A percentile compares a stretch with the other conserved stretches of the same genome.
Conservation (phyloP, 2,113 vertebrate species). For the Odobenus rosmarus region DNA sequence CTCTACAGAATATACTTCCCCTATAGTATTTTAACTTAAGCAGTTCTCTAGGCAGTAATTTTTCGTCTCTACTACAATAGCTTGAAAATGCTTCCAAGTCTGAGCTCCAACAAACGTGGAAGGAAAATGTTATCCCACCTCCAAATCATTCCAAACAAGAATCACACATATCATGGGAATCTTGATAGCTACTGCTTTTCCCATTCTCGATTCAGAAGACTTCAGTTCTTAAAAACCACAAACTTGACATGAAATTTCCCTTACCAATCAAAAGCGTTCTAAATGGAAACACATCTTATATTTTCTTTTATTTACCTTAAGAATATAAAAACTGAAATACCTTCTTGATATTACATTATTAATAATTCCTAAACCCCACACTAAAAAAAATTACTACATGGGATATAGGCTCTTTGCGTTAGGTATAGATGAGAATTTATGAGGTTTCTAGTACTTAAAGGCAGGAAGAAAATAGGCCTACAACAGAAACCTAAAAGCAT, state of each 20-base stretch:
- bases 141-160: conserved; percentile 46
- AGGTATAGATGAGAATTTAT: neutral
- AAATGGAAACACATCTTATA: neutral
- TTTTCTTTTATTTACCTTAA: conserved; percentile 10
- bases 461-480: neutral
- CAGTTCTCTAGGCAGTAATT: neutral
- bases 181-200: conserved; percentile 11
- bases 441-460: neutral
- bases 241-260: neutral
- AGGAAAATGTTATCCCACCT: neutral
- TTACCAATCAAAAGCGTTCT: conserved; percentile 10
- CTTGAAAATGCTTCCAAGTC: conserved; percentile 62
- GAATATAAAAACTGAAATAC: conserved; percentile 36
- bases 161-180: neutral
- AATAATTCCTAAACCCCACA: conserved; percentile 1
- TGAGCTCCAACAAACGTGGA: conserved; percentile 16
- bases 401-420: neutral
- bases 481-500: neutral
- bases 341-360: neutral
- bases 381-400: neutral
- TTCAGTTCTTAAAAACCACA: conserved; percentile 50
- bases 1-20: neutral
- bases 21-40: neutral
- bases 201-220: conserved; percentile 7
- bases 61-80: conserved; percentile 31